Evolutionary conservation across 92 coral and sea anemone species (phyloP).

Genomic region (Heliopora coerulea): DNA sequence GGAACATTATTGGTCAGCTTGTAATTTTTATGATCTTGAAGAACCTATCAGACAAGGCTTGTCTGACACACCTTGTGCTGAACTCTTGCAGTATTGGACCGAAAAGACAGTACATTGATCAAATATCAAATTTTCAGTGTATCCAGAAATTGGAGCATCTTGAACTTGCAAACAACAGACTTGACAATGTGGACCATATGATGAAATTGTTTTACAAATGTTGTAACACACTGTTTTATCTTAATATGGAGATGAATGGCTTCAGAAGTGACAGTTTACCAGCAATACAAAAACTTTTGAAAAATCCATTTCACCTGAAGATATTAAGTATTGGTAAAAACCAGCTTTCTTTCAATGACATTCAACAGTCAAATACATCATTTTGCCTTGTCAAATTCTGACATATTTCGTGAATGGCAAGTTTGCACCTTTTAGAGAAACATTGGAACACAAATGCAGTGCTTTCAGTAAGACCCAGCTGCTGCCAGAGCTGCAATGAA

Average conservation of each 20-base stretch:
- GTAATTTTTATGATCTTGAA: conserved; percentile 48
- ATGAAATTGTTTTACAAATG: conserved; percentile 58
- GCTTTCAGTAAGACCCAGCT: too few species aligned
- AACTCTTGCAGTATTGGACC: conserved; percentile 54
- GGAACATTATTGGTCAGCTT: conserved; percentile 53
- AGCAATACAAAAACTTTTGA: neutral
- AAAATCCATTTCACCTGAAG: neutral
- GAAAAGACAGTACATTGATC: neutral
- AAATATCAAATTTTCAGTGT: neutral
- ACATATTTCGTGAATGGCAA: too few species aligned
- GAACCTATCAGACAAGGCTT: conserved; percentile 8
- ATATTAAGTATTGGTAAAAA: neutral
- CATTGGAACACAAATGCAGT: too few species aligned
- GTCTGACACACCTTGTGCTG: conserved; percentile 60
- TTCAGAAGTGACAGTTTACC: conserved; percentile 22
- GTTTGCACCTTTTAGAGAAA: too few species aligned
- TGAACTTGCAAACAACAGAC: conserved; percentile 63
- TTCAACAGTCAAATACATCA: neutral
- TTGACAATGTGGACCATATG: conserved; percentile 42
- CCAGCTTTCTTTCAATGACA: neutral
- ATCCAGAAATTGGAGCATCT: conserved; percentile 52
- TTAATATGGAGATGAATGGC: conserved; percentile 69
- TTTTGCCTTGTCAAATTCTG: neutral
- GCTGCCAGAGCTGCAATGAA: too few species aligned
- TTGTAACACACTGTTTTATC: conserved; percentile 47